Evolutionary conservation across 2,113 vertebrate genomes (phyloP).

Genomic region (Ammodytes marinus): DNA sequence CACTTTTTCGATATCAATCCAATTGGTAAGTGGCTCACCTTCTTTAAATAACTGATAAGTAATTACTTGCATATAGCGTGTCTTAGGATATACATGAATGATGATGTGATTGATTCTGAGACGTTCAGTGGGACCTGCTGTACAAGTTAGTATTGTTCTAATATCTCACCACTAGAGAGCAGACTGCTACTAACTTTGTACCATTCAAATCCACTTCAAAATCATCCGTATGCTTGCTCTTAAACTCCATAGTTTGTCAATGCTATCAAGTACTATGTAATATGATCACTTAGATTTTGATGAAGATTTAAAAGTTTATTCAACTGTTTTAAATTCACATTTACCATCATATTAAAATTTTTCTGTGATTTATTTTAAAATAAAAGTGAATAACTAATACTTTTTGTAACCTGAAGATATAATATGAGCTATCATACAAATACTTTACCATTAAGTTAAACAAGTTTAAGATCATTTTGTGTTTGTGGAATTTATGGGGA

Average conservation of each 20-base stretch:
- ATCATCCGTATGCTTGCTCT: constrained; percentile 12
- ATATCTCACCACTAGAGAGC: constrained; percentile 79
- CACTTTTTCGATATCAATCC: constrained; percentile 95
- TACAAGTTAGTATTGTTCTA: constrained; percentile 19
- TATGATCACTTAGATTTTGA: neutral
- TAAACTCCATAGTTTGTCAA: constrained; percentile 17
- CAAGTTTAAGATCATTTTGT: neutral
- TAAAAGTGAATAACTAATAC: neutral
- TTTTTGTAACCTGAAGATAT: neutral
- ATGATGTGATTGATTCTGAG: constrained; percentile 1
- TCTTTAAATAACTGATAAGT: constrained; percentile 1
- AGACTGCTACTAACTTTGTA: constrained; percentile 69
- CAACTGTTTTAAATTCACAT: neutral
- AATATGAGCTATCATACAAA: neutral
- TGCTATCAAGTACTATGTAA: constrained; percentile 2
- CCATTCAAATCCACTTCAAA: constrained; percentile 8
- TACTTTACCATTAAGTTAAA: neutral
- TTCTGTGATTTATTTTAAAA: neutral
- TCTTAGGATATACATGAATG: neutral
- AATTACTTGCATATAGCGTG: neutral
- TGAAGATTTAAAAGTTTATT: neutral
- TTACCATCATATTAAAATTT: neutral
- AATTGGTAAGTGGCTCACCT: constrained; percentile 88
- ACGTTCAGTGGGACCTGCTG: constrained; percentile 1
- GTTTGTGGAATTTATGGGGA: neutral